These are phyloP conservation scores for Hartigia nigra DNA, from an alignment of 2,888 invertebrate genomes.

Conservation along the genomic window DNA sequence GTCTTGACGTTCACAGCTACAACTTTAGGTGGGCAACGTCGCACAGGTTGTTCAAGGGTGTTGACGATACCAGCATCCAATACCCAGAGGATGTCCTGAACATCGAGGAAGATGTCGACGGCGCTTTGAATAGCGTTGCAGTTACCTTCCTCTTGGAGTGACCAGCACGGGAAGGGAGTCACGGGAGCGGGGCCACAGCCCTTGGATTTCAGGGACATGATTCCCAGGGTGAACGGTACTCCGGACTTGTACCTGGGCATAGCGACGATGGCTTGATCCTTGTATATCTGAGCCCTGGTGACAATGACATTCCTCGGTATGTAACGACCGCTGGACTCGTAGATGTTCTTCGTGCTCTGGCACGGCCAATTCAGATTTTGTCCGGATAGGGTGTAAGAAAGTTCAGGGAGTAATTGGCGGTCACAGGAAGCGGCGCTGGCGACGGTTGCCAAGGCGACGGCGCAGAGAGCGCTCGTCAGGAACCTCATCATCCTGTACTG, in stretches of 20 bases:
- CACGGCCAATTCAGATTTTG: constrained; percentile 66
- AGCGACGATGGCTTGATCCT: constrained; percentile 70
- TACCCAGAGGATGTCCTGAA: constrained; percentile 77
- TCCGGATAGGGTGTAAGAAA: constrained; percentile 44
- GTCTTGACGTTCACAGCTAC: constrained; percentile 72
- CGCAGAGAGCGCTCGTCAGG: constrained; percentile 32
- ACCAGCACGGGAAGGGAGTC: constrained; percentile 74
- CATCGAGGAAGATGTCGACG: constrained; percentile 74
- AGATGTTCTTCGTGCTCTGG: constrained; percentile 69
- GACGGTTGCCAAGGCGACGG: constrained; percentile 16
- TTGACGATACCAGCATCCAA: constrained; percentile 79
- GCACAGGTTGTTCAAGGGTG: constrained; percentile 73
- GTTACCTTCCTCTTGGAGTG: constrained; percentile 74
- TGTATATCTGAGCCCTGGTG: constrained; percentile 71
- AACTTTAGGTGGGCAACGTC: constrained; percentile 77
- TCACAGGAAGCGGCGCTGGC: constrained; percentile 38
- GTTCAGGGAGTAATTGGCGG: constrained; percentile 49
- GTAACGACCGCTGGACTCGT: constrained; percentile 70
- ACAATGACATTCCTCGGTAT: constrained; percentile 72
- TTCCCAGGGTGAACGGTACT: constrained; percentile 76
- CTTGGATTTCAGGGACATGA: constrained; percentile 65
- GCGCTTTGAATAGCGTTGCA: constrained; percentile 76
- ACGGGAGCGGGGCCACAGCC: constrained; percentile 67
- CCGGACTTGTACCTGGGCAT: constrained; percentile 74
- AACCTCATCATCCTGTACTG: constrained; percentile 39